Base-by-base conservation (phyloP, 2,113 vertebrate genomes). In the Atherinomorus stipes region DNA sequence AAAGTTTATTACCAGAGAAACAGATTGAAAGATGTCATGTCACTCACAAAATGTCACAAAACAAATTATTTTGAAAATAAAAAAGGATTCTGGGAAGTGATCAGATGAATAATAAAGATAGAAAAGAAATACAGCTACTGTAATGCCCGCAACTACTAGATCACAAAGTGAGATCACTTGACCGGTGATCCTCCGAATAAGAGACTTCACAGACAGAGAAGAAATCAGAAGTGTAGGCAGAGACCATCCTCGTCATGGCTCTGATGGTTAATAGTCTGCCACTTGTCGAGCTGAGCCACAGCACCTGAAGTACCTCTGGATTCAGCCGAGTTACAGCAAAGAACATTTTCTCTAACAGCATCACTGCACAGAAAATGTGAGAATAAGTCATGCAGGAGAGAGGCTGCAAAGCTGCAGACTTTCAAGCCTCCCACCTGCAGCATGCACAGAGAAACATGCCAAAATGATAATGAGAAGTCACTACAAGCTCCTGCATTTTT, bases 241-340 rank as follows among this genome's bases (percentile, higher is more conserved):
- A 74, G 71, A 64, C 64, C 34, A 9, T 59, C 37, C 60, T 50
- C 76, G 74, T 58, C 59, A 75, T 83, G 45, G 76, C 65, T 70
- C 42, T 62, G 34, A 54, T 84, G 76, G 78, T 85, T 71, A 70
- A 88, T 73, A 74, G 74, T 56, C 23, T 40, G 71, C 74, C 79
- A 90, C 84, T 83, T 84, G 85, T 28, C 40, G 74, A 19, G 73
- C 47, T 47, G 68, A 45, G 66, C 53, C 47, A 60, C 58, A 76
- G 71, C 84, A 80, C 80, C 86, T 74, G 66, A 83, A 85, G 85
- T 80, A 52, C 75, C 62, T 71, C 62, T 69, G 52, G 37, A 58
- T 69, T 72, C 69, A 63, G 63, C 72, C 62, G 70, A 85, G 77
- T 79, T 69, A 77, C 81, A 74, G 70, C 60, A 34, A 34, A 34